phyloP scores from a whole-genome alignment of 2,113 vertebrate species.

The Mus pahari region DNA sequence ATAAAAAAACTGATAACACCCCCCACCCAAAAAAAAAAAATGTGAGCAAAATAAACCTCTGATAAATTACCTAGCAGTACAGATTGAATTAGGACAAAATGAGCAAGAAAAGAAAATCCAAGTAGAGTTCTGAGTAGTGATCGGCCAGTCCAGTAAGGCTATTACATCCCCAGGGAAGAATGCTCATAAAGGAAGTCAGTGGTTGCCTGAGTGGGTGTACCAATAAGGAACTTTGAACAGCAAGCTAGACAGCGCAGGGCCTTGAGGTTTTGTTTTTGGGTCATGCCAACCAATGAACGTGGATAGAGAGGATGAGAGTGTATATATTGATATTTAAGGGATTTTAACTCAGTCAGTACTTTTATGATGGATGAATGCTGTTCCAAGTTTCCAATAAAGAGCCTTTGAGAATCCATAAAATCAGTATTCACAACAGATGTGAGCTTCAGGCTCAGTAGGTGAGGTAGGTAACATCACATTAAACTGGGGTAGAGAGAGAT shows the following conservation, averaged over 20 bases:
- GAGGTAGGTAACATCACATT: not conserved
- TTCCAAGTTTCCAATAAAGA: not conserved
- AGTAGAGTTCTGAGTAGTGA: not conserved
- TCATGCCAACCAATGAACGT: not conserved
- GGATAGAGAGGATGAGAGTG: not conserved
- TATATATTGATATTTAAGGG: not conserved
- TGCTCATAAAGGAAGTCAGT: not conserved
- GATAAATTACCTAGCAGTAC: not conserved
- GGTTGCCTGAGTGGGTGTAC: not conserved
- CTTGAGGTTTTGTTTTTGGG: not conserved
- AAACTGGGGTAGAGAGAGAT: not conserved
- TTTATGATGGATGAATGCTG: not conserved
- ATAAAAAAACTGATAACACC: too few relatives aligned
- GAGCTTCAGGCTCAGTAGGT: not conserved
- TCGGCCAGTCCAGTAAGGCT: not conserved
- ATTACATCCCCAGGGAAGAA: not conserved
- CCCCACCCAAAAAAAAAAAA: too few relatives aligned
- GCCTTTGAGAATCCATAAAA: not conserved
- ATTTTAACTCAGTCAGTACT: slow-evolving; percentile 27
- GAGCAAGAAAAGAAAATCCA: not conserved
- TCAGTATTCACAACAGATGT: not conserved
- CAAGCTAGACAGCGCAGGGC: not conserved
- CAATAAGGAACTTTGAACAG: not conserved
- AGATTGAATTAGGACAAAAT: not conserved
- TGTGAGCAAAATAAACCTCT: not conserved